Evolutionary conservation across 2,888 invertebrate species (phyloP).

Genomic region (Apotomis betuletana): DNA sequence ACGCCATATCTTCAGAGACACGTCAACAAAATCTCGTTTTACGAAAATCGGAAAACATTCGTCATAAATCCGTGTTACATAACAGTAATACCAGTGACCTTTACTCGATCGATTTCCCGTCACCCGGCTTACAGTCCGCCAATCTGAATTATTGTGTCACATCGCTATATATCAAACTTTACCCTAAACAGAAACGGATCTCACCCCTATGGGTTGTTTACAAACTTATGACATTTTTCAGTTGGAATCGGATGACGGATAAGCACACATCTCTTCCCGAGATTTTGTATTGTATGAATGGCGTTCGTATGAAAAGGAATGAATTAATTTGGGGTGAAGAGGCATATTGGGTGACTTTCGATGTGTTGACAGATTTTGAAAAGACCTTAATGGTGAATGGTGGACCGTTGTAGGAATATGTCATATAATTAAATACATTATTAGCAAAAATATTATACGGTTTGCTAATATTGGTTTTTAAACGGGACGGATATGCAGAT

Average conservation of each 20-base stretch:
- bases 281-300: slow-evolving; percentile 16
- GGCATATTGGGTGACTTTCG: slow-evolving; percentile 20
- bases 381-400: not conserved
- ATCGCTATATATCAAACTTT: slow-evolving; percentile 40
- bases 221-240: slow-evolving; percentile 21
- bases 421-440: too few relatives aligned
- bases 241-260: not conserved
- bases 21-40: not conserved
- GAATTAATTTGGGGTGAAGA: slow-evolving; percentile 26
- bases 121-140: slow-evolving; percentile 47
- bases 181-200: not conserved
- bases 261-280: slow-evolving; percentile 12
- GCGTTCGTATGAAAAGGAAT: slow-evolving; percentile 26
- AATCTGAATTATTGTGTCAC: slow-evolving; percentile 51
- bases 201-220: not conserved
- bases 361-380: slow-evolving; percentile 10
- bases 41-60: not conserved
- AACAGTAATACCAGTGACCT: slow-evolving; percentile 42
- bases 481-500: too few relatives aligned
- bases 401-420: not conserved
- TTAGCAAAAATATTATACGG: too few relatives aligned
- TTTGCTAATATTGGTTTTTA: too few relatives aligned
- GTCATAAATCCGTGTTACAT: slow-evolving; percentile 19
- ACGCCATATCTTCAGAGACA: not conserved
- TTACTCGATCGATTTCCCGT: slow-evolving; percentile 52